These are phyloP conservation scores for Drosophila sp. DNA, from an alignment of 1,140 invertebrate genomes.

Conservation along the genomic window DNA sequence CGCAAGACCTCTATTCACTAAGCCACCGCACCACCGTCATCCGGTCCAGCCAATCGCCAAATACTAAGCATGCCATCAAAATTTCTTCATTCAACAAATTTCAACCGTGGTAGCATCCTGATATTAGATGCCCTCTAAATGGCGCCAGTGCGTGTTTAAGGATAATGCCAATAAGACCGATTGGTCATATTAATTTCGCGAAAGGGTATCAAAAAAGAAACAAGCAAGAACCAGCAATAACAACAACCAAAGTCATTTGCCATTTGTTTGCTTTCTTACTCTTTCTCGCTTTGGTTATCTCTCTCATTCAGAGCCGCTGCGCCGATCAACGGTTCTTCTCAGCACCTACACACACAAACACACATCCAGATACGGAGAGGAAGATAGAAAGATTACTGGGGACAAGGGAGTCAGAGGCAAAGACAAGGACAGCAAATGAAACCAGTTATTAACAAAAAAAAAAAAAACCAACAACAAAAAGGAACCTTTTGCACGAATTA, in stretches of 20 bases:
- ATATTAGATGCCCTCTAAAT: too few relatives aligned
- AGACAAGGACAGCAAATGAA: slow-evolving; percentile 40
- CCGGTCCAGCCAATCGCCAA: too few relatives aligned
- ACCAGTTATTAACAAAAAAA: slow-evolving; percentile 59
- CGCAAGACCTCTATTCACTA: too few relatives aligned
- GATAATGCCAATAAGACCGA: too few relatives aligned
- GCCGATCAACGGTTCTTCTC: slow-evolving; percentile 54
- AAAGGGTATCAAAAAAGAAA: too few relatives aligned
- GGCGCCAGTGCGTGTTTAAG: too few relatives aligned
- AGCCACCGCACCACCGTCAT: too few relatives aligned
- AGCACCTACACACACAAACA: slow-evolving; percentile 35
- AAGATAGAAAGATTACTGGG: not conserved
- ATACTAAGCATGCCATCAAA: too few relatives aligned
- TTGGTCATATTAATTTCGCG: too few relatives aligned
- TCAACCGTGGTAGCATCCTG: too few relatives aligned
- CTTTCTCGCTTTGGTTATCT: slow-evolving; percentile 17
- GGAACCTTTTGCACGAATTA: slow-evolving; percentile 49
- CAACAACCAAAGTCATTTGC: slow-evolving; percentile 58
- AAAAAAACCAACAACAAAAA: slow-evolving; percentile 41
- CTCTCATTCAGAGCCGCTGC: slow-evolving; percentile 15
- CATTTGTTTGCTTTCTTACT: slow-evolving; percentile 48
- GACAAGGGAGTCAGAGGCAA: not conserved
- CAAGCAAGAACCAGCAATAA: slow-evolving; percentile 35
- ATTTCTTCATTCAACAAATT: too few relatives aligned
- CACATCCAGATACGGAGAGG: slow-evolving; percentile 26